Evolutionary conservation across 2,888 invertebrate species (phyloP), one percentile per base, ranked within the genome.

Genomic region (Drosophila buzzatii): DNA sequence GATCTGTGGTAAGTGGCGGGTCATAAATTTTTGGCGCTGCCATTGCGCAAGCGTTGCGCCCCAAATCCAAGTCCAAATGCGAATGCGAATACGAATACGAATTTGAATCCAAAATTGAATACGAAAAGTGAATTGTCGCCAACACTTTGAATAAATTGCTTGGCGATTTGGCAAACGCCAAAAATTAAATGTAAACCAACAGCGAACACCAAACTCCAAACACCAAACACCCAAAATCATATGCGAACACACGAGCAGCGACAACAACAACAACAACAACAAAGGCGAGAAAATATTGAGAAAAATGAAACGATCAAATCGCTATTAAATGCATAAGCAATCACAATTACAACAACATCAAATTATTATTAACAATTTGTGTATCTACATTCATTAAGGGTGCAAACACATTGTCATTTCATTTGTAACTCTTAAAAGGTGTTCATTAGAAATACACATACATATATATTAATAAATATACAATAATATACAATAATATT

Each of bases 61-160:
- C 80, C 82, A 71, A 71, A 76, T 69, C 55, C 49, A 33, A 63
- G 33, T 23, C 44, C 44, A 18, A 44, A 60, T 58, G 33, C 64
- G 37, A 65, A 20, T 44, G 12, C 59, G 60, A 66, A 57, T 58
- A 31, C 62, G 41, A 65, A 62, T 70, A 31, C 62, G 41, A 65
- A 62, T 70, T 53, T 37, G 37, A 79, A 66, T 73, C 73, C 56
- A 88, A 73, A 76, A 55, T 45, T 61, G 37, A 57, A 86, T 81
- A 49, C 63, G 62, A 82, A 84, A 85, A 87, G 87, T 87, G 89
- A 87, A 85, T 85, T 85, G 84, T 87, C 87, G 82, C 73, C 72
- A 79, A 76, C 71, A 76, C 87, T 86, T 89, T 86, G 79, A 84
- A 84, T 86, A 84, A 77, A 84, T 81, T 81, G 56, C 59, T 71